Evolutionary conservation across 2,888 invertebrate genomes (phyloP), one percentile per base, ranked within the genome.

Genomic region (Rhagonycha lutea): DNA sequence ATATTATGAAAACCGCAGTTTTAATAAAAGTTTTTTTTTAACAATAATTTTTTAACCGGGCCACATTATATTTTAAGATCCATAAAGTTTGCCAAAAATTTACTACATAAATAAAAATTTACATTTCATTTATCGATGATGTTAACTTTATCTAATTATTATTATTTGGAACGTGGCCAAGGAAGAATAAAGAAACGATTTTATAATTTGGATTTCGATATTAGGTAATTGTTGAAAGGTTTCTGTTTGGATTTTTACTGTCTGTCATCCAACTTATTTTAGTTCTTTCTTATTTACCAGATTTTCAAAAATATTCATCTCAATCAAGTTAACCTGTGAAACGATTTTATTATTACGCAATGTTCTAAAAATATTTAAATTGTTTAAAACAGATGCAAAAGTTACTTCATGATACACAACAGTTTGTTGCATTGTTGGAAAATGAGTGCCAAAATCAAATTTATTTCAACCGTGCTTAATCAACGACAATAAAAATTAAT

Each of bases 21-120:
- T 63, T 18, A 65, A 12, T 12, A 24, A 47, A 18, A 70, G 47
- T 71, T 69, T 77, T 77, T 77, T 77, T 77, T 70, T 24, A 73
- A 73, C 74, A 72, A 75, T 75, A 75, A 77, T 74, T 77, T 70
- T 75, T 70, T 63, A 72, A 70, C 72, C 69, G 14, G 77, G 72
- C 18, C 77, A 65, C 63, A 67, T 65, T 71, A 74, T 77, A 77
- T 74, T 77, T 77, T 74, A 74, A 74, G 77, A 74, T 68, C 23
- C 61, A 68, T 63, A 69, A 69, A 32, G 26, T 32, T 74, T 77
- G 77, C 77, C 77, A 77, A 74, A 68, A 65, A 69, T 77, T 71
- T 69, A 65, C 24, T 65, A 26, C 68, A 68, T 76, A 72, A 69
- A 76, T 68, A 47, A 32, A 72, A 67, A 12, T 65, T 72, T 24